Conservation (phyloP, 2,113 vertebrate species). For the Psittacara wagleri region DNA sequence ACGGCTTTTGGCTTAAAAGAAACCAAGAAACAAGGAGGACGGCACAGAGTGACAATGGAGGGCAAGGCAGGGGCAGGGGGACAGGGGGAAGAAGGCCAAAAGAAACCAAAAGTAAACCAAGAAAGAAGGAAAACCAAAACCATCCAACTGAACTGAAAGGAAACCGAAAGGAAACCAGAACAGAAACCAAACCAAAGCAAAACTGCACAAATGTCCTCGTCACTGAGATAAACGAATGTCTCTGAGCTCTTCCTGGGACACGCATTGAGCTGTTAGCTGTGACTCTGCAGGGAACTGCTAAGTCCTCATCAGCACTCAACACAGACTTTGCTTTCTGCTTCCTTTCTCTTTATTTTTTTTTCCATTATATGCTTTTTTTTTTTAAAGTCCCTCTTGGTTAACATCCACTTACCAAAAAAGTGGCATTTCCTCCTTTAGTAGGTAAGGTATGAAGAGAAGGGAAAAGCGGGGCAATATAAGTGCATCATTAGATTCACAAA, state of each 20-base stretch:
- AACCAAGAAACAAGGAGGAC: constrained; percentile 44
- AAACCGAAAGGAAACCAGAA: background rate
- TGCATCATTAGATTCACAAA: constrained; percentile 99
- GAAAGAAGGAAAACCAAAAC: constrained; percentile 55
- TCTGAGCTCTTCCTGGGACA: constrained; percentile 88
- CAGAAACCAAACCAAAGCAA: constrained; percentile 51
- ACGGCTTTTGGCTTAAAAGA: background rate
- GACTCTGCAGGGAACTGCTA: constrained; percentile 91
- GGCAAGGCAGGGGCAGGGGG: constrained; percentile 61
- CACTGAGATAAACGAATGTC: constrained; percentile 92
- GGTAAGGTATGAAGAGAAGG: constrained; percentile 99
- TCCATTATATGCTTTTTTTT: constrained; percentile 80
- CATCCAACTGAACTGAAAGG: constrained; percentile 26
- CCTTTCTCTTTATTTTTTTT: constrained; percentile 78
- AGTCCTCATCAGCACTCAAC: constrained; percentile 96
- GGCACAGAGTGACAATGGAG: constrained; percentile 45
- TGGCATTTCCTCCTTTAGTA: constrained; percentile 99
- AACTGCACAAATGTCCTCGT: constrained; percentile 97
- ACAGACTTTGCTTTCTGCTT: constrained; percentile 85
- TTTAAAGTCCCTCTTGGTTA: constrained; percentile 99
- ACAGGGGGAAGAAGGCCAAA: constrained; percentile 48
- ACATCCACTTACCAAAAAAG: constrained; percentile 99
- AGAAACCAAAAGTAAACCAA: constrained; percentile 56
- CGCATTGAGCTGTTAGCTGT: constrained; percentile 83
- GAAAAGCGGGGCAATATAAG: constrained; percentile 99